These are phyloP conservation scores for Drosophila carrolli DNA, from an alignment of 1,140 invertebrate genomes.

Conservation along the genomic window DNA sequence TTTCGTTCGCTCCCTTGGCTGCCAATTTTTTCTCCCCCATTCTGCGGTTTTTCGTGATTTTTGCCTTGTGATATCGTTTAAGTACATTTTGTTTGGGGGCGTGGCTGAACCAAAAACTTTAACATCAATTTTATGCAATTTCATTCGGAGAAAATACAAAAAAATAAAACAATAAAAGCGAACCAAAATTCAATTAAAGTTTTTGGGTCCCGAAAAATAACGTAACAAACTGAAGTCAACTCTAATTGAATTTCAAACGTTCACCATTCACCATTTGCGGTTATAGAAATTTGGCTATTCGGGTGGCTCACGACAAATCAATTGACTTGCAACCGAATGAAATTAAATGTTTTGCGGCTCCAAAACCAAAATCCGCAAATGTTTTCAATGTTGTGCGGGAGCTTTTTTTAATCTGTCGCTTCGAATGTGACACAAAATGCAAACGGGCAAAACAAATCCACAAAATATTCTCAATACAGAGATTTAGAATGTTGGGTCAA, in stretches of 20 bases:
- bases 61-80: slow-evolving; percentile 39
- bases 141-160: slow-evolving; percentile 17
- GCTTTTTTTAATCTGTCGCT: slow-evolving; percentile 11
- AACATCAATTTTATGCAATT: slow-evolving; percentile 34
- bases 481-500: slow-evolving; percentile 26
- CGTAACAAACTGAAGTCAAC: slow-evolving; percentile 47
- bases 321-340: slow-evolving; percentile 71
- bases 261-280: slow-evolving; percentile 22
- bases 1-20: slow-evolving; percentile 42
- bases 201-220: slow-evolving; percentile 29
- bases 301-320: slow-evolving; percentile 59
- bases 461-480: slow-evolving; percentile 45
- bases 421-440: slow-evolving; percentile 36
- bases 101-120: slow-evolving; percentile 42
- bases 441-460: slow-evolving; percentile 47
- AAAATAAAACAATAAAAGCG: slow-evolving; percentile 5
- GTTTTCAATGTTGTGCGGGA: slow-evolving; percentile 33
- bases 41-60: slow-evolving; percentile 34
- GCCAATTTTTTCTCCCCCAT: slow-evolving; percentile 26
- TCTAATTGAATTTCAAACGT: slow-evolving; percentile 71
- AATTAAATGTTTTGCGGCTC: slow-evolving; percentile 77
- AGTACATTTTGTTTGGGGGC: slow-evolving; percentile 31
- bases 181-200: slow-evolving; percentile 58
- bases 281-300: slow-evolving; percentile 14
- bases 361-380: slow-evolving; percentile 59